A percentile compares a stretch with the other conserved stretches of the same genome.
phyloP scores from a whole-genome alignment of 1,140 invertebrate species.

The Tetraneura akinire region DNA sequence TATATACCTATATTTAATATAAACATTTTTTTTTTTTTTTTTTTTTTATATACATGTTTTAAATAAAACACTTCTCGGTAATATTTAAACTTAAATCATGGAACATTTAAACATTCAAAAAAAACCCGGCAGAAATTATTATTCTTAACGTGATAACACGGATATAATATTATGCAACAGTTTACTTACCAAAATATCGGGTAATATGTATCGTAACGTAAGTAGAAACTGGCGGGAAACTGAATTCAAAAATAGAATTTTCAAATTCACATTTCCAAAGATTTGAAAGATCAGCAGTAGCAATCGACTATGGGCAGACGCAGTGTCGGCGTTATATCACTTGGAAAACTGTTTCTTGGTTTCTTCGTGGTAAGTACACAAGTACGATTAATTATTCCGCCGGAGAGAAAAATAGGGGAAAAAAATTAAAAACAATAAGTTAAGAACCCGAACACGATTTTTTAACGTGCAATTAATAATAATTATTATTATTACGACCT shows the following conservation, averaged over 20 bases:
- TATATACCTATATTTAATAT: too few relatives aligned
- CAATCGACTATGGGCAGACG: too few relatives aligned
- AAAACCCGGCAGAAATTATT: too few relatives aligned
- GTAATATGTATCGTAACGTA: too few relatives aligned
- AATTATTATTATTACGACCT: neutral
- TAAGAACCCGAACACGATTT: too few relatives aligned
- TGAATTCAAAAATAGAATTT: neutral
- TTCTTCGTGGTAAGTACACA: neutral
- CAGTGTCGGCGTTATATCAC: neutral
- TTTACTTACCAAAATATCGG: conserved; percentile 20
- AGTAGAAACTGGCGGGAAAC: conserved; percentile 16
- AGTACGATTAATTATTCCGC: too few relatives aligned
- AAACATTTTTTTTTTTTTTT: too few relatives aligned
- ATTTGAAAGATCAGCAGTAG: neutral
- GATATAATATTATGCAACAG: too few relatives aligned
- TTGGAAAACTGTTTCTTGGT: neutral
- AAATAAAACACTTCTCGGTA: neutral
- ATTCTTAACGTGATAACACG: too few relatives aligned
- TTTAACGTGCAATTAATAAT: too few relatives aligned
- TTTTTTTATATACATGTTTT: neutral
- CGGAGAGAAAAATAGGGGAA: neutral
- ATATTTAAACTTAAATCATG: too few relatives aligned
- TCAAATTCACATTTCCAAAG: neutral
- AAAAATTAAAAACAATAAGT: neutral
- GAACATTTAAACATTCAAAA: too few relatives aligned